Evolutionary conservation across 2,888 invertebrate species (phyloP).

Genomic region (Tenthredo amoena): DNA sequence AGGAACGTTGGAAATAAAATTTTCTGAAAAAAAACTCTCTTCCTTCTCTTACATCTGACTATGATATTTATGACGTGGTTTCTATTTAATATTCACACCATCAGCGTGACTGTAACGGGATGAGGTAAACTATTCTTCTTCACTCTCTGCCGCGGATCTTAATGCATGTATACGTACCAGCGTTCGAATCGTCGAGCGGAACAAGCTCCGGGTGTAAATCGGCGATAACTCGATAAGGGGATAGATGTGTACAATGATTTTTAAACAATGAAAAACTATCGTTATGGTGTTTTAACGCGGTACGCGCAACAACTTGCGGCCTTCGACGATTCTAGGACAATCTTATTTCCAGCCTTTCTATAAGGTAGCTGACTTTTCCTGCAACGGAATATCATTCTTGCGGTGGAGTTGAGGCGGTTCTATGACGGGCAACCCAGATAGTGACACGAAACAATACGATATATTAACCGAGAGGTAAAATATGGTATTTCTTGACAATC

Average conservation of each 20-base stretch:
- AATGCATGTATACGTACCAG: not conserved
- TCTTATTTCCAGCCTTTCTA: constrained; percentile 45
- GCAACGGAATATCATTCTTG: constrained; percentile 41
- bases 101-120: not conserved
- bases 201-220: constrained; percentile 29
- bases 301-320: constrained; percentile 27
- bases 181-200: not conserved
- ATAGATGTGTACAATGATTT: not conserved
- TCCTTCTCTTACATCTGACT: not conserved
- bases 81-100: not conserved
- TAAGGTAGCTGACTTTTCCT: constrained; percentile 46
- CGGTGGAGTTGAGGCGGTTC: constrained; percentile 7
- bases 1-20: not conserved
- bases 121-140: not conserved
- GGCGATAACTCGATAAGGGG: constrained; percentile 6
- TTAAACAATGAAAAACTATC: constrained; percentile 40
- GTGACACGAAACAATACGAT: constrained; percentile 6
- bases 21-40: not conserved
- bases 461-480: not conserved
- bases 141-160: not conserved
- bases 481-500: not conserved
- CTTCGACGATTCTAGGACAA: constrained; percentile 50
- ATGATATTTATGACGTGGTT: not conserved
- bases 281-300: constrained; percentile 43
- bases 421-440: constrained; percentile 39